Percentiles rank a stretch among this genome's conserved stretches.
Conservation (phyloP, 1,140 invertebrate species). For the Muscidifurax raptorellus region DNA sequence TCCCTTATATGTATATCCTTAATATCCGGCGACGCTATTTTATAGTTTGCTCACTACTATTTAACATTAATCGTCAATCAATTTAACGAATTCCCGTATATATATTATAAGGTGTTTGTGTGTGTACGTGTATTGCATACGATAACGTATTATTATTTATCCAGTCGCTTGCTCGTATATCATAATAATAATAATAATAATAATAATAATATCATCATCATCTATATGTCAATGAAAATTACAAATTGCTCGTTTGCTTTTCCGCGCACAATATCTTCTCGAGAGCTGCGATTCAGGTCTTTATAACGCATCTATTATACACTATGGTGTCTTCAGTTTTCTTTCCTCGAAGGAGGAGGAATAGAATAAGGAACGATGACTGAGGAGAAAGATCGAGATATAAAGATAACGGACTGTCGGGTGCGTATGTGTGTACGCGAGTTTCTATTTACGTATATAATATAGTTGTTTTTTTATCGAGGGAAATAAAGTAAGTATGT, state of each 20-base stretch:
- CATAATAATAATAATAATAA: neutral
- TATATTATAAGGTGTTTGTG: neutral
- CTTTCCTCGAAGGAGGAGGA: neutral
- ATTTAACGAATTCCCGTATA: slow-evolving; percentile 33
- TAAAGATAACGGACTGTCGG: neutral
- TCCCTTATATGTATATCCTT: neutral
- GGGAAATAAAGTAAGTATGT: neutral
- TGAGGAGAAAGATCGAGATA: neutral
- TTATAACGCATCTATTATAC: too few species aligned
- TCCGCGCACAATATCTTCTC: neutral
- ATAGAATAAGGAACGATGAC: neutral
- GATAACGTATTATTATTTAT: neutral
- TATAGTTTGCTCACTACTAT: neutral
- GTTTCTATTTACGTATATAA: too few species aligned
- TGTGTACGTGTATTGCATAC: neutral
- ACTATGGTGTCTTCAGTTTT: too few species aligned
- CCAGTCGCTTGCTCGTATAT: slow-evolving; percentile 17
- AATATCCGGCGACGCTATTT: slow-evolving; percentile 12
- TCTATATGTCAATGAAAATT: slow-evolving; percentile 16
- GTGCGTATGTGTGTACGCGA: too few species aligned
- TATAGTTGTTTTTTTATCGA: too few species aligned
- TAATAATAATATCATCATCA: neutral
- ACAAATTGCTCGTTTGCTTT: neutral
- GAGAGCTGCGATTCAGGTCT: too few species aligned
- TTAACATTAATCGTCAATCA: slow-evolving; percentile 24